Percentiles rank a stretch among this genome's conserved stretches.
These are phyloP conservation scores for Ametastegia equiseti DNA, from an alignment of 2,888 invertebrate genomes.

Conservation along the genomic window DNA sequence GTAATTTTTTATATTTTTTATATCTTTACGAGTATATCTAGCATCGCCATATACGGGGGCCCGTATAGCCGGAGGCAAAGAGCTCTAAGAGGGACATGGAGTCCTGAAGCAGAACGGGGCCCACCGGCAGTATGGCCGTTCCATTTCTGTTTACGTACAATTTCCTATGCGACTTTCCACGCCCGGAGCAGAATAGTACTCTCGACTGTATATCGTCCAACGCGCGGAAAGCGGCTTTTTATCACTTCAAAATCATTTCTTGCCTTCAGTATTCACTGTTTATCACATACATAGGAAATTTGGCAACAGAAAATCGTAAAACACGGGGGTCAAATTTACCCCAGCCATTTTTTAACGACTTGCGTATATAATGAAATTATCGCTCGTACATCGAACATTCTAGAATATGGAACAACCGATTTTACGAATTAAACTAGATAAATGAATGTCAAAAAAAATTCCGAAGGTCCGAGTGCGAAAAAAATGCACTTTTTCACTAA, in stretches of 20 bases:
- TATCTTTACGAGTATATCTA: background rate
- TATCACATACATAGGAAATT: too few species aligned
- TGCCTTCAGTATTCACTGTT: too few species aligned
- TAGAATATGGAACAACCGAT: too few species aligned
- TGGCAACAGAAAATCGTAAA: too few species aligned
- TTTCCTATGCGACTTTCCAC: slow-evolving; percentile 41
- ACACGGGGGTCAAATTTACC: too few species aligned
- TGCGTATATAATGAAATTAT: too few species aligned
- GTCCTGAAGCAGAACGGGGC: slow-evolving; percentile 27
- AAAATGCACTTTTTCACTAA: too few species aligned
- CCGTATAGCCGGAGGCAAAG: slow-evolving; percentile 14
- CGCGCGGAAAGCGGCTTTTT: background rate
- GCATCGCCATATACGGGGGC: slow-evolving; percentile 8
- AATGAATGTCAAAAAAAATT: too few species aligned
- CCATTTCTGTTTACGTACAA: slow-evolving; percentile 30
- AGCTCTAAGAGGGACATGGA: slow-evolving; percentile 4
- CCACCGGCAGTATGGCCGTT: slow-evolving; percentile 42
- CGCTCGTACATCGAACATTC: too few species aligned
- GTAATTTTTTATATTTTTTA: background rate
- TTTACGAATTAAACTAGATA: too few species aligned
- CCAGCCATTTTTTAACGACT: too few species aligned
- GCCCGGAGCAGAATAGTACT: slow-evolving; percentile 54
- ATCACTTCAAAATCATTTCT: background rate
- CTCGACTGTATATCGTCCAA: background rate
- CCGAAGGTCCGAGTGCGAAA: too few species aligned